phyloP scores from a whole-genome alignment of 2,113 vertebrate genomes.

The Chamaetylas fuelleborni region DNA sequence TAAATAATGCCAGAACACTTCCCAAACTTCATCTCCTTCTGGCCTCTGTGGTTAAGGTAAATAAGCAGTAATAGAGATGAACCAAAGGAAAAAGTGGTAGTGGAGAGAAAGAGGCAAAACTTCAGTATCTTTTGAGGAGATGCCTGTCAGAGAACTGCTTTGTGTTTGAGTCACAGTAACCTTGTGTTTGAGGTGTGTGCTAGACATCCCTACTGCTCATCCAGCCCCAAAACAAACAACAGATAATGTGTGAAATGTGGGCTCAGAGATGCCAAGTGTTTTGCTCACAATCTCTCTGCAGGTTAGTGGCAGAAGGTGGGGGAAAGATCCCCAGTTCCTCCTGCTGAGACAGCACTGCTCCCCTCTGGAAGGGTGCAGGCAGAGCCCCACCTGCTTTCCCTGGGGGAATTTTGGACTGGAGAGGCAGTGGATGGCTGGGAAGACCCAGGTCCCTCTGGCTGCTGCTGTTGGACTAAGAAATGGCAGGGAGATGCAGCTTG shows the following conservation, averaged over 20 bases:
- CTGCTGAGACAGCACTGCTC: background rate
- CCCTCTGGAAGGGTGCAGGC: background rate
- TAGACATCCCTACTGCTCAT: background rate
- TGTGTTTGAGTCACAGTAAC: background rate
- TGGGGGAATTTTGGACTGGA: background rate
- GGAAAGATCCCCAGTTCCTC: background rate
- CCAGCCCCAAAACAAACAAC: background rate
- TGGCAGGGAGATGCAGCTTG: background rate
- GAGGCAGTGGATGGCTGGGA: background rate
- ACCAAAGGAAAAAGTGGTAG: background rate
- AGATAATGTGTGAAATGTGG: accelerated
- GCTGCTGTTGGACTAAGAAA: background rate
- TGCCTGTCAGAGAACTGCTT: background rate
- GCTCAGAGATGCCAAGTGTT: background rate
- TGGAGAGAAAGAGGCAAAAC: background rate
- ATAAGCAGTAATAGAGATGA: background rate
- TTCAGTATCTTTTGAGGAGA: background rate
- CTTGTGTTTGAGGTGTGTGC: background rate
- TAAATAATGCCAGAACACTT: background rate
- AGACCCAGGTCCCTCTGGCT: background rate
- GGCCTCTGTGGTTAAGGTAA: background rate
- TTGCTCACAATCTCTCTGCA: background rate
- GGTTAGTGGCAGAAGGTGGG: background rate
- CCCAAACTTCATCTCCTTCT: background rate
- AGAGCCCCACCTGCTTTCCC: background rate